phyloP scores from a whole-genome alignment of 2,113 vertebrate species.

The Tachycineta bicolor region DNA sequence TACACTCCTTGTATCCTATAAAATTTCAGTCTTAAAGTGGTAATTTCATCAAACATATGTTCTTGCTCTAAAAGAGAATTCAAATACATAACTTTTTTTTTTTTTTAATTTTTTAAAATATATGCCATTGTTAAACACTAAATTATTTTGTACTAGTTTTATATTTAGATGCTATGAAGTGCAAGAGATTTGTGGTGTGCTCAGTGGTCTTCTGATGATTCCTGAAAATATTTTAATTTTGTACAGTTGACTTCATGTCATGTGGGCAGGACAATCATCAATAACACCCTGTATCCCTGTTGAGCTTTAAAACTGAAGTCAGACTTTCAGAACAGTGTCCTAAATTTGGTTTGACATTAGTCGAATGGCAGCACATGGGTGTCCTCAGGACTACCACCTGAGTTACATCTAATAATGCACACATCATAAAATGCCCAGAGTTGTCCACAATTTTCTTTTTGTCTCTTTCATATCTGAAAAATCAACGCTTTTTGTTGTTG shows the following conservation, averaged over 20 bases:
- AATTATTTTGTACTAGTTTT: not conserved
- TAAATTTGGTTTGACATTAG: constrained; percentile 40
- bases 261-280: not conserved
- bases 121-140: not conserved
- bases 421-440: not conserved
- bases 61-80: not conserved
- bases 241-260: not conserved
- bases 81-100: not conserved
- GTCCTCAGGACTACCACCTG: not conserved
- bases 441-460: not conserved
- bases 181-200: not conserved
- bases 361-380: not conserved
- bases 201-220: not conserved
- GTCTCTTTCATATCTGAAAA: not conserved
- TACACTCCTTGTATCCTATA: not conserved
- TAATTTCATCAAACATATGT: not conserved
- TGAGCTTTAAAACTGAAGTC: constrained; percentile 38
- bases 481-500: not conserved
- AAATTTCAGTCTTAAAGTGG: not conserved
- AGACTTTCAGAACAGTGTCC: not conserved
- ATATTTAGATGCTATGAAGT: not conserved
- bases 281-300: not conserved
- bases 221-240: constrained; percentile 38
- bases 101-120: not conserved
- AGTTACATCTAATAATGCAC: not conserved